Evolutionary conservation across 2,888 invertebrate genomes (phyloP), one percentile per base, ranked within the genome.

Genomic region (Drosophila planitibia): DNA sequence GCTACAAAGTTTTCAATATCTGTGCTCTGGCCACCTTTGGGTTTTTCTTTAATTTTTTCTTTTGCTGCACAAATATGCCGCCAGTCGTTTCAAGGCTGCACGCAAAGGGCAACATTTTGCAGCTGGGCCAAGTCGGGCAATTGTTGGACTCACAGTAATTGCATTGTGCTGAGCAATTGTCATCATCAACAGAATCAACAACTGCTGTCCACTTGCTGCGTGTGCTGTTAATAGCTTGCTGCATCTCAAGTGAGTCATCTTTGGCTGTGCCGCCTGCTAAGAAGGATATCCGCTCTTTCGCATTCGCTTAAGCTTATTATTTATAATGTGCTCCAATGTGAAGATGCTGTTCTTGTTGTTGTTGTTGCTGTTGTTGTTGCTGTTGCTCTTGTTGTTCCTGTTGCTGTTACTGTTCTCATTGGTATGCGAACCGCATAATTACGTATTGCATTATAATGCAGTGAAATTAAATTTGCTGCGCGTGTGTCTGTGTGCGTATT

Each of bases 281-380:
- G 91, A 84, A 86, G 86, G 86, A 86, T 86, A 89, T 86, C 86
- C 86, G 91, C 77, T 78, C 76, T 65, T 25, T 47, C 47, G 2
- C 14, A 47, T 67, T 76, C 51, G 53, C 68, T 65, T 77, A 69
- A 68, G 64, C 67, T 79, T 66, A 70, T 79, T 66, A 70, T 61
- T 72, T 63, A 61, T 66, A 52, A 78, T 63, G 52, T 64, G 60
- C 53, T 63, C 32, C 41, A 66, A 79, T 70, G 47, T 70, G 47
- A 68, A 54, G 54, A 51, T 68, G 57, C 32, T 52, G 16, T 14
- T 52, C 32, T 5, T 35, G n/a, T 5, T 41, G n/a, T 0, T n/a
- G 9, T 4, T n/a, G 19, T 3, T 39, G 19, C 3, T 39, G 19
- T 9, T 19, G 39, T 0, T 39, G 19, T 0, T 39, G 19, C 0